Percentiles rank a stretch among this genome's conserved stretches.
Evolutionary conservation across 2,797 vertebrate species (phyloP).

Genomic region (Mycteria americana): DNA sequence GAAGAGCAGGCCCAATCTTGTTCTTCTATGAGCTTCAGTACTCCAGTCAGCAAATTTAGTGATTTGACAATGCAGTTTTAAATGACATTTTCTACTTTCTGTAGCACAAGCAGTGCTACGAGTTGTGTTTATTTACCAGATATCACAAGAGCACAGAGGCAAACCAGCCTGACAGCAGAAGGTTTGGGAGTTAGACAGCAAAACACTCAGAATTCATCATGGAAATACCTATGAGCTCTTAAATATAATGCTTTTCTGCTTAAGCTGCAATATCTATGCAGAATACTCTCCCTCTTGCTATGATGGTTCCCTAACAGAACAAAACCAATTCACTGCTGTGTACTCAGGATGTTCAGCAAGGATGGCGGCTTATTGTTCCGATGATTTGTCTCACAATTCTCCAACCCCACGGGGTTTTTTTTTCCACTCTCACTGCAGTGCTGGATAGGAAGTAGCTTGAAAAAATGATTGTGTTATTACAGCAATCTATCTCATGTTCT

Average conservation of each 20-base stretch:
- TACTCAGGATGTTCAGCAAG: background rate
- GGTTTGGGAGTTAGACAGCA: background rate
- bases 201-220: background rate
- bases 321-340: background rate
- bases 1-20: background rate
- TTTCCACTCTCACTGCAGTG: background rate
- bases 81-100: background rate
- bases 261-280: background rate
- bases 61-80: background rate
- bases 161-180: background rate
- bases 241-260: background rate
- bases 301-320: background rate
- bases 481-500: background rate
- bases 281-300: background rate
- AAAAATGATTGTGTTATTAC: background rate
- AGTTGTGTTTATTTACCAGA: background rate
- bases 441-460: background rate
- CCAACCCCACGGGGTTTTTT: background rate
- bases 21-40: background rate
- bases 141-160: background rate
- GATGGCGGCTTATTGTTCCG: background rate
- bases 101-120: background rate
- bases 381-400: background rate
- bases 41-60: background rate
- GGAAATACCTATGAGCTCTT: background rate